phyloP scores from a whole-genome alignment of 2,797 vertebrate genomes.

The Morus bassanus region DNA sequence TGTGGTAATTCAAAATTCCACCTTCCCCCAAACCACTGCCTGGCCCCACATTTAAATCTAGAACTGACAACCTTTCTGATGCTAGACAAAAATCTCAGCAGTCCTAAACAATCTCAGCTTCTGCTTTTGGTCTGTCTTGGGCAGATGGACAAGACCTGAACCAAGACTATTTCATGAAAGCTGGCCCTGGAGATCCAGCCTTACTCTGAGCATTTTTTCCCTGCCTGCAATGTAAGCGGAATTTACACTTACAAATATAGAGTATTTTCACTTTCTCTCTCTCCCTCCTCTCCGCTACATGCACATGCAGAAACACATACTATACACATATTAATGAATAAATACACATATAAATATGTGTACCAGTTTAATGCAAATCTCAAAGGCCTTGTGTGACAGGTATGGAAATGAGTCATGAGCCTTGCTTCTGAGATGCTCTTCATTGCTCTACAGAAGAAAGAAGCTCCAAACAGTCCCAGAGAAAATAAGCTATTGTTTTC shows the following conservation, averaged over 20 bases:
- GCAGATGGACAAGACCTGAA: background rate
- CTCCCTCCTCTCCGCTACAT: background rate
- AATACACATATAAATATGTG: background rate
- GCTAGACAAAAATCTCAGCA: background rate
- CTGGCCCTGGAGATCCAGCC: background rate
- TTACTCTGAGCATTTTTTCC: background rate
- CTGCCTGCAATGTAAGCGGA: background rate
- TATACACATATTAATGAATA: background rate
- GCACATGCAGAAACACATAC: background rate
- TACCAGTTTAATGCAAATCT: background rate
- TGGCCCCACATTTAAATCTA: background rate
- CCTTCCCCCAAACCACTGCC: background rate
- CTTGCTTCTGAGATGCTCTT: slow-evolving; percentile 4
- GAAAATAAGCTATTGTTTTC: background rate
- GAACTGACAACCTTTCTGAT: background rate
- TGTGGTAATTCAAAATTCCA: background rate
- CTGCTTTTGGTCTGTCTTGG: background rate
- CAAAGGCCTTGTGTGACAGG: background rate
- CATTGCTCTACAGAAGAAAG: slow-evolving; percentile 32
- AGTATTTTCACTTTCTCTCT: background rate
- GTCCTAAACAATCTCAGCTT: background rate
- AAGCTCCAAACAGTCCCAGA: background rate
- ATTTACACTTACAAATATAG: background rate
- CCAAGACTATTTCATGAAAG: background rate
- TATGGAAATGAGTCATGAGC: slow-evolving; percentile 27